Evolutionary conservation across 2,888 invertebrate genomes (phyloP), one percentile per base, ranked within the genome.

Genomic region (Eumerus sabulonum): DNA sequence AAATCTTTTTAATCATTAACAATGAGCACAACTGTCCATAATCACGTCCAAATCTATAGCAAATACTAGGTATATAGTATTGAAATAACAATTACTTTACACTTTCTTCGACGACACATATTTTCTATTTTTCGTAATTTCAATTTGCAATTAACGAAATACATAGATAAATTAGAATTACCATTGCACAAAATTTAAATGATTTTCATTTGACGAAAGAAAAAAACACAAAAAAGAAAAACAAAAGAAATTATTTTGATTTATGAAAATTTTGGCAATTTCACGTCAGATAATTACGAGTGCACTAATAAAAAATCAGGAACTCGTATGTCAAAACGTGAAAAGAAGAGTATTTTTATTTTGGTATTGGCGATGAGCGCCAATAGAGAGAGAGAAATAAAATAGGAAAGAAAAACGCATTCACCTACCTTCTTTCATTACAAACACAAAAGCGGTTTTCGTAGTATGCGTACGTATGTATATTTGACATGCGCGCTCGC

Each of bases 251-350:
- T 79, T 27, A 4, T 27, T 27, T 27, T 27, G 27, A 27, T 27
- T 27, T n/a, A n/a, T n/a, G n/a, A n/a, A 27, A 27, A 27, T 4
- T 27, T 27, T 27, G 27, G 40, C 68, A 79, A 79, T 56, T 70
- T 79, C 79, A 74, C 74, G 68, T 79, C 74, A 68, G 53, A 64
- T 74, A 79, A 79, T 74, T 79, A 74, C 79, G 74, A 79, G 79
- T 74, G 79, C 79, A 79, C 68, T 74, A 79, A 79, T 79, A 74
- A 70, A 79, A 27, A 79, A 74, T 79, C 77, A 79, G 77, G 68
- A 79, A 74, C 79, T 74, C 74, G 79, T 77, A 51, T 70, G 64
- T 74, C 68, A 54, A 77, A 73, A 73, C 54, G 59, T 68, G 16
- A 51, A 40, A 47, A 72, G 40, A 9, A 4, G 27, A 27, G 27